Base-by-base conservation (phyloP, 2,113 vertebrate species). In the Camarhynchus parvulus region DNA sequence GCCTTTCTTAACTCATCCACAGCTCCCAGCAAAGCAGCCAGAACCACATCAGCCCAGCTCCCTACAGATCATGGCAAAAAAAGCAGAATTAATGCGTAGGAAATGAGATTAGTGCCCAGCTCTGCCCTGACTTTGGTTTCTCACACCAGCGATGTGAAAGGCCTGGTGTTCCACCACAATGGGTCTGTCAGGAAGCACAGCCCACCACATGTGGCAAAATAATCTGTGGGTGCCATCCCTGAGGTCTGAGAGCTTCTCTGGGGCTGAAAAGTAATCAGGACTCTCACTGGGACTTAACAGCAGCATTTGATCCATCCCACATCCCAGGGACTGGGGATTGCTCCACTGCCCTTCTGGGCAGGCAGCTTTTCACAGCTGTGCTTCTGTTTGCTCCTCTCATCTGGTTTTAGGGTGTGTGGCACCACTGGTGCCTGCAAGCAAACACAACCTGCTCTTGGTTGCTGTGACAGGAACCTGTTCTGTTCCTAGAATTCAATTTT, bases 11-110 rank as follows among this genome's bases (percentile, higher is more conserved):
- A 30, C 67, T 70, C 42, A 76, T n/a, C 30, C 58, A 30, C n/a
- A 74, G 64, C 74, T 55, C 55, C 35, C 69, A 35, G 67, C 37
- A 76, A 25, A 75, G 75, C 37, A 50, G 56, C 66, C 73, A 37
- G 37, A 33, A 14, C 42, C 64, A 31, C 6, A 0, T 3, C 81
- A 82, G 58, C n/a, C 0, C 1, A 47, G 41, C 0, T 67, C 44
- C 74, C 78, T 77, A 55, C 66, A 73, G 27, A 64, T 35, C 72
- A 8, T 2, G 3, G 77, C 62, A 75, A 64, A 92, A 52, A 39
- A 82, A 72, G 74, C 46, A 86, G 63, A 80, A 94, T 69, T 69
- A 33, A 58, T 9, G 39, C 9, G 41, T 30, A 21, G 58, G 49
- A 83, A 80, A 80, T 64, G 6, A 80, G 70, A 41, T 42, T 1